phyloP scores from a whole-genome alignment of 2,888 invertebrate species.

The Amblyjoppa fuscipennis region DNA sequence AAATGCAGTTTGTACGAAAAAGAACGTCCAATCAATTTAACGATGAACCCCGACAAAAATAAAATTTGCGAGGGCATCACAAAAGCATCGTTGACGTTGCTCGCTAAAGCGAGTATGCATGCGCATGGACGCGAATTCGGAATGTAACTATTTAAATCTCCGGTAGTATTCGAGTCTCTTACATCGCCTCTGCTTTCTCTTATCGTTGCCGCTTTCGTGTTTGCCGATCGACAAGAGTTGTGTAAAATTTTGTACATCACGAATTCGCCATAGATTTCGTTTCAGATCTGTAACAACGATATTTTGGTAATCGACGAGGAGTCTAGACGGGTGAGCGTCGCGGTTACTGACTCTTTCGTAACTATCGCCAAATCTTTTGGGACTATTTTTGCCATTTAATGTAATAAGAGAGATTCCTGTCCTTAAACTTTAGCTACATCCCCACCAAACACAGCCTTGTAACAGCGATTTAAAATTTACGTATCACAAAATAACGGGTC shows the following conservation, averaged over 20 bases:
- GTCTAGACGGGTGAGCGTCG: neutral
- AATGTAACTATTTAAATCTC: slow-evolving; percentile 34
- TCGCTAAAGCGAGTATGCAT: slow-evolving; percentile 1
- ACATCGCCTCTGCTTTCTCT: slow-evolving; percentile 11
- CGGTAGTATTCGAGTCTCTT: neutral
- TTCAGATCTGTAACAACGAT: slow-evolving; percentile 8
- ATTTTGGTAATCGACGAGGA: neutral
- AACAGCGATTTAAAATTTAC: too few species aligned
- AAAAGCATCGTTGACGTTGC: neutral
- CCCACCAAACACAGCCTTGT: too few species aligned
- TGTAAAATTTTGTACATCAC: slow-evolving; percentile 2
- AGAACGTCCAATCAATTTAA: neutral
- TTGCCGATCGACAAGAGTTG: slow-evolving; percentile 19
- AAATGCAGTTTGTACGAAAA: neutral
- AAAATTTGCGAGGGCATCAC: neutral
- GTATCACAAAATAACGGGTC: too few species aligned
- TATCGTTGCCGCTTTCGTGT: slow-evolving; percentile 23
- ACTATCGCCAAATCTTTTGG: neutral
- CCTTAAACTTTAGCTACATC: too few species aligned
- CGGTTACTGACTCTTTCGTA: neutral
- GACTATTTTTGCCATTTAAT: too few species aligned
- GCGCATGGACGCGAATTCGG: neutral
- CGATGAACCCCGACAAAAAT: neutral
- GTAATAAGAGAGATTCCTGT: too few species aligned
- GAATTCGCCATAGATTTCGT: neutral